Conservation (phyloP, 2,888 invertebrate species). For the Drosophila subsilvestris region DNA sequence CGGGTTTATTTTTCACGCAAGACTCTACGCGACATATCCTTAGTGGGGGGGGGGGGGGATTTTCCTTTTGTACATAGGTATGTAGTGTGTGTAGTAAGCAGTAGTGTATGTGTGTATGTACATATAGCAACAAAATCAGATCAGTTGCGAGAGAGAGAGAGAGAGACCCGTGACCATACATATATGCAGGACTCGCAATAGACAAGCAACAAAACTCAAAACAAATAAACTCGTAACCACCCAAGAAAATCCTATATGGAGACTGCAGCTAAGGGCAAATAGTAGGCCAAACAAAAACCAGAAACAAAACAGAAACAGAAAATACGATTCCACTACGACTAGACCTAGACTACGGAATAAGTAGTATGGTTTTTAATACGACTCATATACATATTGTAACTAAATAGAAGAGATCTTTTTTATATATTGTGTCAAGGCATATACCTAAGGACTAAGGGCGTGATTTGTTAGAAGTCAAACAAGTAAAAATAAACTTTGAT, state of each 20-base stretch:
- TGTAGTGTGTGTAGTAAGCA: neutral
- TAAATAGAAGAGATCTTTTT: constrained; percentile 66
- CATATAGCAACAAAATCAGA: constrained; percentile 13
- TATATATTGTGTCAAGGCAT: constrained; percentile 61
- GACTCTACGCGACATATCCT: constrained; percentile 29
- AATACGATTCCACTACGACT: constrained; percentile 59
- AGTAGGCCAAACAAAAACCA: constrained; percentile 43
- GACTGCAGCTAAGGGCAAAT: constrained; percentile 63
- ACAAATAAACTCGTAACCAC: constrained; percentile 73
- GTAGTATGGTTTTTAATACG: constrained; percentile 67
- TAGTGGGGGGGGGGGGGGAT: neutral
- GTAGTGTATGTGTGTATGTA: constrained; percentile 26
- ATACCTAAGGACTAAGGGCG: constrained; percentile 56
- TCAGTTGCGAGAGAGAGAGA: too few species aligned
- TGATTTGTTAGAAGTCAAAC: constrained; percentile 76
- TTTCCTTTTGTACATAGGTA: constrained; percentile 27
- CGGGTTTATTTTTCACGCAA: neutral
- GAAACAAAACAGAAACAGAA: constrained; percentile 22
- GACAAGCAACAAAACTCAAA: constrained; percentile 65
- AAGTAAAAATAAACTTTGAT: constrained; percentile 68
- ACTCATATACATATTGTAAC: constrained; percentile 65
- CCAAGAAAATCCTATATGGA: constrained; percentile 76
- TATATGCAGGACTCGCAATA: constrained; percentile 50
- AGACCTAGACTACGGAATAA: constrained; percentile 27
- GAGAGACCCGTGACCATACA: constrained; percentile 8